These are phyloP conservation scores for Gorsachius magnificus DNA, from an alignment of 2,797 vertebrate species.

Conservation along the genomic window DNA sequence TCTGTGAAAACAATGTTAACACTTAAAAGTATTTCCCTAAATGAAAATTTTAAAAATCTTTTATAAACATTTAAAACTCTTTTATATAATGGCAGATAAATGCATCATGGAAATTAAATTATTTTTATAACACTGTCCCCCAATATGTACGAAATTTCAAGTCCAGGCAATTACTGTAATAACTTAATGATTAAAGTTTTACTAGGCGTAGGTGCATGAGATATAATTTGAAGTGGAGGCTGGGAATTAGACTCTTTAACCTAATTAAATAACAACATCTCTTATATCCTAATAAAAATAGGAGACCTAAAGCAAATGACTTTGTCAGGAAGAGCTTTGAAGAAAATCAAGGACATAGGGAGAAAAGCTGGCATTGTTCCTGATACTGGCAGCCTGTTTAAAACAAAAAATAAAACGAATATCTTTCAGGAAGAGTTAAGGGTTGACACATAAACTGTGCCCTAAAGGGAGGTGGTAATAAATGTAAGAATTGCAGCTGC, in stretches of 20 bases:
- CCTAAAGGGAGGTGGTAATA: neutral
- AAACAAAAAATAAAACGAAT: neutral
- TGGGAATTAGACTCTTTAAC: conserved; percentile 59
- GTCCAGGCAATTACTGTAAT: conserved; percentile 1
- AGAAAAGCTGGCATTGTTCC: neutral
- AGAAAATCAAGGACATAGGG: neutral
- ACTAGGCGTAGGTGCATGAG: conserved; percentile 17
- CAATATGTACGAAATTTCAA: neutral
- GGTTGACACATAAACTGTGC: neutral
- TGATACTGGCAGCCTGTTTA: neutral
- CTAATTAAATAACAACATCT: conserved; percentile 57
- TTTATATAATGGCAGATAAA: neutral
- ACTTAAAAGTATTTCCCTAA: neutral
- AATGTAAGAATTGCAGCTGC: neutral
- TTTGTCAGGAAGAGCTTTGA: conserved; percentile 12
- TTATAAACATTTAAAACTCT: too few relatives aligned
- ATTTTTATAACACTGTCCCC: neutral
- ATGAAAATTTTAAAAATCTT: neutral
- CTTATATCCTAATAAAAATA: conserved; percentile 40
- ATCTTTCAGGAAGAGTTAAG: neutral
- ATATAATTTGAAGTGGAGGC: conserved; percentile 15
- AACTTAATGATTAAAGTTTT: conserved; percentile 40
- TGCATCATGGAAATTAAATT: neutral
- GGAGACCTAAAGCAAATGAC: conserved; percentile 24
- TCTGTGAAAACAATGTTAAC: neutral